These are phyloP conservation scores for Laterallus jamaicensis DNA, from an alignment of 2,113 vertebrate genomes.

Conservation along the genomic window DNA sequence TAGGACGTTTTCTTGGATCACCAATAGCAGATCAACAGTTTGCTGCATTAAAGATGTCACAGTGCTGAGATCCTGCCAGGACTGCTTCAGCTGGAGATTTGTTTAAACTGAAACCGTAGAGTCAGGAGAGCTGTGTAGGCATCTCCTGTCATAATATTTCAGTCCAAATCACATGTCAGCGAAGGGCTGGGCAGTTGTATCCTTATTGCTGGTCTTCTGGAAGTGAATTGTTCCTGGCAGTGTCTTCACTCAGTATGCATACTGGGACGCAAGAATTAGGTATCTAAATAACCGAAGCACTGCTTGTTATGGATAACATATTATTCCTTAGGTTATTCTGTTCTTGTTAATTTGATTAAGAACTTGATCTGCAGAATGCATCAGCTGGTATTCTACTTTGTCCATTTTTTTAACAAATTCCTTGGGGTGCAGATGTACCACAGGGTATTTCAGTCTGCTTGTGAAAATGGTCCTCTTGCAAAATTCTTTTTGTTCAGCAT, in stretches of 20 bases:
- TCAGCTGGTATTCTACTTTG: not conserved
- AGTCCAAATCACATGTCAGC: not conserved
- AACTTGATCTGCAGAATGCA: not conserved
- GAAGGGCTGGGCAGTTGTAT: not conserved
- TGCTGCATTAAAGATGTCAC: not conserved
- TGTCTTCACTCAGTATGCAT: not conserved
- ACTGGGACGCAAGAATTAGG: not conserved
- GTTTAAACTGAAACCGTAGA: not conserved
- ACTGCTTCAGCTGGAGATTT: not conserved
- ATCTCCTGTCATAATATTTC: not conserved
- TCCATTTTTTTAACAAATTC: not conserved
- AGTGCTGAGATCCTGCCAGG: not conserved
- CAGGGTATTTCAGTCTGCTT: not conserved
- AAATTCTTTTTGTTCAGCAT: slow-evolving; percentile 3
- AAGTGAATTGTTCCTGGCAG: not conserved
- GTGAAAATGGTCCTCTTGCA: not conserved
- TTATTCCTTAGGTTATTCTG: not conserved
- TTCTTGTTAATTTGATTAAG: slow-evolving; percentile 4
- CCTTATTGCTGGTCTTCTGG: not conserved
- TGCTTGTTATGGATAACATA: not conserved
- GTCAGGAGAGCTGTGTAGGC: not conserved
- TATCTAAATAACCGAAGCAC: not conserved
- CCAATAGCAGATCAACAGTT: not conserved
- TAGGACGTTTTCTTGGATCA: not conserved
- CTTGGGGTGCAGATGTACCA: not conserved